phyloP scores from a whole-genome alignment of 2,888 invertebrate species.

The Octonoba sinensis region DNA sequence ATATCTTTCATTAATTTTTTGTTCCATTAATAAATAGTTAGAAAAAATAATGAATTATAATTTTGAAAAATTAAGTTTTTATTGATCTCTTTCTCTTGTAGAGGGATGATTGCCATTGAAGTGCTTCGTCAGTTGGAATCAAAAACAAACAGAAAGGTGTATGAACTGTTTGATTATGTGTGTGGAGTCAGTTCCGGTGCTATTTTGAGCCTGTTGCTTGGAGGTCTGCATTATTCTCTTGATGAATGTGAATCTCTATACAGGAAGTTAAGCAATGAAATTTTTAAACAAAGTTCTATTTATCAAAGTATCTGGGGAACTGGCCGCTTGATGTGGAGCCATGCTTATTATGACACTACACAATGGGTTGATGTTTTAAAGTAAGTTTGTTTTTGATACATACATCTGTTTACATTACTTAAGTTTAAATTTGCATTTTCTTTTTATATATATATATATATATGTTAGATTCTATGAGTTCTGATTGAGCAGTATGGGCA shows the following conservation, averaged over 20 bases:
- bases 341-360: slow-evolving; percentile 89
- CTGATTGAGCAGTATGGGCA: too few species aligned
- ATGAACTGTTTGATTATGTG: slow-evolving; percentile 88
- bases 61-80: too few species aligned
- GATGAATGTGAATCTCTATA: slow-evolving; percentile 77
- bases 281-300: slow-evolving; percentile 78
- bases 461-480: too few species aligned
- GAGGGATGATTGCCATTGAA: slow-evolving; percentile 88
- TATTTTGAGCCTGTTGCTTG: slow-evolving; percentile 82
- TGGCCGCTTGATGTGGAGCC: slow-evolving; percentile 83
- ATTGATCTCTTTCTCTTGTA: slow-evolving; percentile 67
- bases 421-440: neutral
- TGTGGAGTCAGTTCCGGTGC: slow-evolving; percentile 84
- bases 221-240: slow-evolving; percentile 76
- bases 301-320: slow-evolving; percentile 76
- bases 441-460: too few species aligned
- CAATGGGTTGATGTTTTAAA: slow-evolving; percentile 84
- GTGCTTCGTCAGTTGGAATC: slow-evolving; percentile 84
- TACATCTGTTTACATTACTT: slow-evolving; percentile 65
- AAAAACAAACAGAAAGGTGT: slow-evolving; percentile 75
- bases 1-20: too few species aligned
- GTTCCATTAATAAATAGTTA: too few species aligned
- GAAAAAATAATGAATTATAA: too few species aligned
- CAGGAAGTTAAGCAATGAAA: slow-evolving; percentile 76
- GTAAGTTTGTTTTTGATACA: slow-evolving; percentile 19